A percentile compares a stretch with the other conserved stretches of the same genome.
phyloP scores from a whole-genome alignment of 2,797 vertebrate genomes.

The Rhyacichthys aspro region DNA sequence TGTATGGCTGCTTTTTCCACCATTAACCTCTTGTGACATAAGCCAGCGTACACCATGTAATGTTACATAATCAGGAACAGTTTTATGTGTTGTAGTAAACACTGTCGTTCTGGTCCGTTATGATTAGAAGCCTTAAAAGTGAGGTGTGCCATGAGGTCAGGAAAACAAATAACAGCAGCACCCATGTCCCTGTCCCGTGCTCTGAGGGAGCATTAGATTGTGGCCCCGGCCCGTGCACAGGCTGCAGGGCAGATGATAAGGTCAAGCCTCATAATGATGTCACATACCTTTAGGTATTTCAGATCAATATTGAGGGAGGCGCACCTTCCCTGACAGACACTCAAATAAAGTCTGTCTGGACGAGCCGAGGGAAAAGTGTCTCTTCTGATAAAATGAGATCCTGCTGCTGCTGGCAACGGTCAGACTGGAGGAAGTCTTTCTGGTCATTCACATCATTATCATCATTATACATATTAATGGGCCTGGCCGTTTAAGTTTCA shows the following conservation, averaged over 20 bases:
- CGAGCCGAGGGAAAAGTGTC: constrained; percentile 56
- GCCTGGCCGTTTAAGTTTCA: background rate
- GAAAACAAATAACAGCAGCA: constrained; percentile 81
- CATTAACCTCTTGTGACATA: too few relatives aligned
- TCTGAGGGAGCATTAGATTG: constrained; percentile 61
- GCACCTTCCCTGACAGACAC: constrained; percentile 72
- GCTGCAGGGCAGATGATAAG: constrained; percentile 82
- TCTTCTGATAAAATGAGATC: constrained; percentile 79
- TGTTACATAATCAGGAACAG: too few relatives aligned
- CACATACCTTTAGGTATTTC: constrained; percentile 83
- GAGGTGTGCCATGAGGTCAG: constrained; percentile 72
- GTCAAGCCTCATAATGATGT: constrained; percentile 84
- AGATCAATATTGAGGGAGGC: constrained; percentile 79
- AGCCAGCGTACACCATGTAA: too few relatives aligned
- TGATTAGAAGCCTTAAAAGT: constrained; percentile 56
- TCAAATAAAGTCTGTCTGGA: constrained; percentile 74
- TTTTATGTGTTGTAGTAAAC: constrained; percentile 21
- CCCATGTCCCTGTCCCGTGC: constrained; percentile 74
- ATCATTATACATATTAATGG: background rate
- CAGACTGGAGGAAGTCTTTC: constrained; percentile 55
- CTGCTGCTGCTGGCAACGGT: constrained; percentile 68
- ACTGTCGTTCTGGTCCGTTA: constrained; percentile 48
- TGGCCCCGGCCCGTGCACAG: constrained; percentile 51
- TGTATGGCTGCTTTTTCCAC: too few relatives aligned
- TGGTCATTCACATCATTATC: constrained; percentile 11